A percentile compares a stretch with the other conserved stretches of the same genome.
These are phyloP conservation scores for Dicentrarchus labrax DNA, from an alignment of 2,113 vertebrate genomes.

Conservation along the genomic window DNA sequence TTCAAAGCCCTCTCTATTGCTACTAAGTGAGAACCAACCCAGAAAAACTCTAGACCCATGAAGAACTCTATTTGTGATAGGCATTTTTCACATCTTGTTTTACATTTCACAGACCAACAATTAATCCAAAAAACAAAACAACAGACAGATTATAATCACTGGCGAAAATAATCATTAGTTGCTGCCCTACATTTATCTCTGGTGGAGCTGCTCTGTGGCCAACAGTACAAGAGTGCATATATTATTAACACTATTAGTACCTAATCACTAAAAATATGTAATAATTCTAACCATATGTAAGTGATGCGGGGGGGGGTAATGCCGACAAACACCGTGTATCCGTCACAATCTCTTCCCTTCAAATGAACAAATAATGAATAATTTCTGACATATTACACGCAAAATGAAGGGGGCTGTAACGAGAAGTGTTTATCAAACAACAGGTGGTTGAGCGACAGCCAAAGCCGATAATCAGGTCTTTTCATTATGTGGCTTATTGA, in stretches of 20 bases:
- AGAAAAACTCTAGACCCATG: background rate
- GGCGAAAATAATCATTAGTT: background rate
- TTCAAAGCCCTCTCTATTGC: background rate
- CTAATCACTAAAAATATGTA: background rate
- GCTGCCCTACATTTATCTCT: background rate
- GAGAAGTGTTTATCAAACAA: constrained; percentile 57
- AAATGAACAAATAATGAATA: constrained; percentile 33
- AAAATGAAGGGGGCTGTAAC: constrained; percentile 10
- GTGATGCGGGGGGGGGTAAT: background rate
- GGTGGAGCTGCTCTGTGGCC: background rate
- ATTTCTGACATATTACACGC: constrained; percentile 16
- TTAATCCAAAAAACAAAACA: background rate
- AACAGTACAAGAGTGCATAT: background rate
- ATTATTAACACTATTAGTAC: background rate
- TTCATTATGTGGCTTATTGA: constrained; percentile 62
- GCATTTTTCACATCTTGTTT: background rate
- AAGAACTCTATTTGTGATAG: background rate
- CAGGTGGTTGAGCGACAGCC: constrained; percentile 58
- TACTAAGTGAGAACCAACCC: too few species aligned
- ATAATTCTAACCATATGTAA: background rate
- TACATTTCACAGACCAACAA: background rate
- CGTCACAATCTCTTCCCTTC: constrained; percentile 7
- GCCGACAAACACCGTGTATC: constrained; percentile 12
- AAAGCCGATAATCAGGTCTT: constrained; percentile 51
- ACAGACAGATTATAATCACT: background rate